Evolutionary conservation across 2,797 vertebrate species (phyloP).

Genomic region (Chiroxiphia lanceolata): DNA sequence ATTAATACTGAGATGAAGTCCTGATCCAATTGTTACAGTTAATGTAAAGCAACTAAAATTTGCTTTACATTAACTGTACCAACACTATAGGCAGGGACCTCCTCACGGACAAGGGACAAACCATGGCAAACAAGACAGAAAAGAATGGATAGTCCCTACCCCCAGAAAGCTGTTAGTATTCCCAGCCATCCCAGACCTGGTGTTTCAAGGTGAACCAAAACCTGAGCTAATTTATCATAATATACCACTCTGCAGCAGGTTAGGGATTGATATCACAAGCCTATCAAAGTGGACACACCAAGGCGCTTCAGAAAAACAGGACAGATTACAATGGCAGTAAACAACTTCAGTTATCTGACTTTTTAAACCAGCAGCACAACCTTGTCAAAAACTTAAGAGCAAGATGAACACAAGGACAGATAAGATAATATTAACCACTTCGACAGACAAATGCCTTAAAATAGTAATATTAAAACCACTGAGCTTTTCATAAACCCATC

Average conservation of each 20-base stretch:
- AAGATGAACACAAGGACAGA: background rate
- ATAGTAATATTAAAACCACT: background rate
- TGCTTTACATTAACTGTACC: background rate
- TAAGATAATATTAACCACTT: background rate
- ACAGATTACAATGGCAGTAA: background rate
- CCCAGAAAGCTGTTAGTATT: background rate
- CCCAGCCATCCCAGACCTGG: background rate
- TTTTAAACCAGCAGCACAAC: background rate
- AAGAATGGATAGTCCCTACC: background rate
- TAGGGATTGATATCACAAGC: background rate
- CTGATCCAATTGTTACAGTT: background rate
- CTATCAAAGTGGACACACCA: background rate
- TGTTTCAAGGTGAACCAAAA: background rate
- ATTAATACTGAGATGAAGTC: background rate
- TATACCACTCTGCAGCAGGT: background rate
- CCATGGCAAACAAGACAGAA: background rate
- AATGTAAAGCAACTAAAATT: background rate
- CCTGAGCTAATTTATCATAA: background rate
- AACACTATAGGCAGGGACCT: background rate
- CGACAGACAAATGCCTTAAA: background rate
- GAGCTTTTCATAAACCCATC: background rate
- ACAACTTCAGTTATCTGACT: background rate
- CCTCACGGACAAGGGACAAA: background rate
- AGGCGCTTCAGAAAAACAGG: background rate
- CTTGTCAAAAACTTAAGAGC: background rate